phyloP scores from a whole-genome alignment of 2,113 vertebrate genomes.

The Podarcis cretensis region DNA sequence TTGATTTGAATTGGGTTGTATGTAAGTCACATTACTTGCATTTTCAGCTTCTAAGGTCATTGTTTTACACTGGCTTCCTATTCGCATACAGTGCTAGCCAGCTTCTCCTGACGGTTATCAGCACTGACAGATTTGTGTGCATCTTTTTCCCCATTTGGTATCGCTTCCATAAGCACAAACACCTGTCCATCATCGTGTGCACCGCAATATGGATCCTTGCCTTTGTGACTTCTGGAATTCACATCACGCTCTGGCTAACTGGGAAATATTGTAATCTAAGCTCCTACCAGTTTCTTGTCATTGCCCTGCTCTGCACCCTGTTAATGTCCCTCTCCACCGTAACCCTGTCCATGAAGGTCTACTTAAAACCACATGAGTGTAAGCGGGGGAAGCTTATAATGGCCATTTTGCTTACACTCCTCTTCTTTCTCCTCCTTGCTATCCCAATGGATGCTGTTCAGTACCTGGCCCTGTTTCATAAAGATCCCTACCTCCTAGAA shows the following conservation, averaged over 20 bases:
- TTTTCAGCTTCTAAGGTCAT: not conserved
- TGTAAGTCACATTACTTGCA: no score
- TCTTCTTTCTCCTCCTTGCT: not conserved
- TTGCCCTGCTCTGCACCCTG: not conserved
- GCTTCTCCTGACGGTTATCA: conserved; percentile 44
- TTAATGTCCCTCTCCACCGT: not conserved
- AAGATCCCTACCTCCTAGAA: not conserved
- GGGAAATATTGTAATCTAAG: no score
- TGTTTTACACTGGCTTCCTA: not conserved
- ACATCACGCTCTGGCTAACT: no score
- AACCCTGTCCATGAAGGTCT: not conserved
- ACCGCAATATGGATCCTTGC: conserved; percentile 55
- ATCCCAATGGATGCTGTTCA: not conserved
- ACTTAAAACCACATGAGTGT: not conserved
- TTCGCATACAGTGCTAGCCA: not conserved
- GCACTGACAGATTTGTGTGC: conserved; percentile 52
- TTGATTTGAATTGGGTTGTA: not conserved
- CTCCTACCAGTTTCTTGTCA: not conserved
- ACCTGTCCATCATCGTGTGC: not conserved
- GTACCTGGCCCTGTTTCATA: no score
- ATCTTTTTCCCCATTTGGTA: conserved; percentile 63
- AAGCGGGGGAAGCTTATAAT: not conserved
- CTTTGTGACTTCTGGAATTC: not conserved
- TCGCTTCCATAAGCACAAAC: not conserved
- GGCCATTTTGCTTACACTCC: not conserved